phyloP scores from a whole-genome alignment of 2,797 vertebrate genomes.

The Schizopygopsis malacanthus region DNA sequence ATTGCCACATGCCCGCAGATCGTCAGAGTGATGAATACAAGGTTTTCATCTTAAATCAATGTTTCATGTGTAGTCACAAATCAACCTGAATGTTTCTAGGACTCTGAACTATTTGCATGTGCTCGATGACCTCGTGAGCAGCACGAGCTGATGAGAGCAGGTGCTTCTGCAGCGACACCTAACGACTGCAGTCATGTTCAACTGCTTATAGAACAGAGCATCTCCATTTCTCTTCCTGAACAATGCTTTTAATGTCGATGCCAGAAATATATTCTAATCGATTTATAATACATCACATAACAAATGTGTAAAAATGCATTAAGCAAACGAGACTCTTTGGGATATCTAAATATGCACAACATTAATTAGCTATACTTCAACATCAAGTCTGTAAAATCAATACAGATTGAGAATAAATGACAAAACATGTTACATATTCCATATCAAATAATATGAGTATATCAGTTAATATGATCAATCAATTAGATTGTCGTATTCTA shows the following conservation, averaged over 20 bases:
- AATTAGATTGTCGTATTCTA: background rate
- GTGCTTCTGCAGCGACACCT: slow-evolving; percentile 48
- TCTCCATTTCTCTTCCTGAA: background rate
- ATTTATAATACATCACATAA: background rate
- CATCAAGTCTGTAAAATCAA: background rate
- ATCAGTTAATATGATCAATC: background rate
- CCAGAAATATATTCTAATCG: background rate
- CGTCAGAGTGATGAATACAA: background rate
- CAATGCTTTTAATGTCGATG: background rate
- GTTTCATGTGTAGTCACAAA: background rate
- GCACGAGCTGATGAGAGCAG: background rate
- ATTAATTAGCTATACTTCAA: background rate
- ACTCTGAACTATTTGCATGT: slow-evolving; percentile 14
- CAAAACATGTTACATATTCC: background rate
- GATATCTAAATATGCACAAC: background rate
- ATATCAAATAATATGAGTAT: background rate
- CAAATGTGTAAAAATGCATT: background rate
- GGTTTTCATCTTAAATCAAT: background rate
- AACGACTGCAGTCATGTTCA: background rate
- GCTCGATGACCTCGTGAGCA: background rate
- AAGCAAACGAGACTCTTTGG: background rate
- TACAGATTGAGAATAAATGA: background rate
- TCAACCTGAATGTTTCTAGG: background rate
- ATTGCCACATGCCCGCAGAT: background rate
- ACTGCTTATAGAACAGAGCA: background rate